These are phyloP conservation scores for Haliclystus octoradiatus DNA, from an alignment of 30 jellyfish, hydroid and myxozoan genomes.

Conservation along the genomic window DNA sequence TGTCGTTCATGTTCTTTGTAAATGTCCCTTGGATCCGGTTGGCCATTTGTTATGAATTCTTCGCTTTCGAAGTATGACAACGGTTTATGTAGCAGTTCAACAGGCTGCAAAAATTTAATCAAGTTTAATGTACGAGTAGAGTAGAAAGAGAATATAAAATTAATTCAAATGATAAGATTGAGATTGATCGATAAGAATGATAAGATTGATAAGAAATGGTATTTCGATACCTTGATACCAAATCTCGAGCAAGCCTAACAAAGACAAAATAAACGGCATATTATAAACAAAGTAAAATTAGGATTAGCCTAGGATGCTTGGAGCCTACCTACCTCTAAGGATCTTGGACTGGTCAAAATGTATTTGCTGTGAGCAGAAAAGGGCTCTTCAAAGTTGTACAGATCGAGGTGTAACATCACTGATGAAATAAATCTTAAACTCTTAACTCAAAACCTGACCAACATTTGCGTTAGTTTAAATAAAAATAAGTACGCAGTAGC, in stretches of 20 bases:
- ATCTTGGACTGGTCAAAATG: constrained; percentile 69
- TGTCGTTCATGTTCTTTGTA: background rate
- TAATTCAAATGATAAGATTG: background rate
- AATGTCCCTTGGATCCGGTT: background rate
- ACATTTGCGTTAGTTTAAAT: background rate
- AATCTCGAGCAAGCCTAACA: background rate
- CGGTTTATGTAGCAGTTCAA: background rate
- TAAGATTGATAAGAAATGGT: too few relatives aligned
- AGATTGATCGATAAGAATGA: too few relatives aligned
- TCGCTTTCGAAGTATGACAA: background rate
- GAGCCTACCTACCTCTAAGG: constrained; percentile 38
- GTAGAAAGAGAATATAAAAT: background rate
- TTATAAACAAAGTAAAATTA: background rate
- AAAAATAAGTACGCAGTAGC: too few relatives aligned
- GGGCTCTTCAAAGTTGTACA: constrained; percentile 59
- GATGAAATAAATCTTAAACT: too few relatives aligned
- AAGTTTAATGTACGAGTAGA: background rate
- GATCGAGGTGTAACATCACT: constrained; percentile 16
- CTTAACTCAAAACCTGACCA: background rate
- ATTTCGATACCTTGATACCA: constrained; percentile 1
- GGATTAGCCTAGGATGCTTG: background rate
- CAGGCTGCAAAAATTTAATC: background rate
- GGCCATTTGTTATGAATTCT: background rate
- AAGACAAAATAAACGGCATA: background rate
- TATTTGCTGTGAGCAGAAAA: constrained; percentile 47